Evolutionary conservation across 2,888 invertebrate genomes (phyloP), one percentile per base, ranked within the genome.

Genomic region (Drosophila sordidula): DNA sequence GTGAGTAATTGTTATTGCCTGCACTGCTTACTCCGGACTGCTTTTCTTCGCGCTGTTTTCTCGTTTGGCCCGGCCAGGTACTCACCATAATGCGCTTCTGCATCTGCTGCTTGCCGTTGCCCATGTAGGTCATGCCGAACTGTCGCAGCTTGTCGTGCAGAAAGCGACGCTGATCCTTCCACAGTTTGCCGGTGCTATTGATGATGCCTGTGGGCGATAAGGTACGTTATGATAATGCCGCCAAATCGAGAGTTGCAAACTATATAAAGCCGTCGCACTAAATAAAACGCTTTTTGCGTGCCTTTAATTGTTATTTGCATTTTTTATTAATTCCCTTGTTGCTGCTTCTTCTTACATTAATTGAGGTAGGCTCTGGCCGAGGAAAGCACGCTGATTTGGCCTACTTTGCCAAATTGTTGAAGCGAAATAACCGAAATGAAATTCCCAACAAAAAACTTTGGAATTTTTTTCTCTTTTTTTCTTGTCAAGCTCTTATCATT

Each of bases 101-200:
- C 96, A 98, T 96, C 85, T 95, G 94, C 89, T 95, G 95, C 91
- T 96, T 96, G 75, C 96, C 96, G 75, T 94, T 94, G 54, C 96
- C 96, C 93, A 96, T 94, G 91, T 96, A 96, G 63, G 97, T 97
- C 96, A 98, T 97, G 55, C 98, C 98, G 87, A 98, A 96, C 82
- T 95, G 95, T 18, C 97, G 94, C 2, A 98, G 93, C 81, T 96
- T 96, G 80, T 96, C 96, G 90, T 97, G 97, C 54, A 98, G 93
- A 93, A 98, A 98, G 75, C 95, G 94, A 65, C 98, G 94, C 91
- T 98, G 97, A 87, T 96, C 97, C 92, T 97, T 97, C 98, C 98
- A 98, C 85, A 98, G 93, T 78, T 95, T 95, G 70, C 98, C 98
- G 79, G 96, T 96, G 84, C 96, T 96, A 92, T 98, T 98, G 90